These are phyloP conservation scores for Micoletzkya japonica DNA, from an alignment of 2,888 invertebrate species.

Conservation along the genomic window DNA sequence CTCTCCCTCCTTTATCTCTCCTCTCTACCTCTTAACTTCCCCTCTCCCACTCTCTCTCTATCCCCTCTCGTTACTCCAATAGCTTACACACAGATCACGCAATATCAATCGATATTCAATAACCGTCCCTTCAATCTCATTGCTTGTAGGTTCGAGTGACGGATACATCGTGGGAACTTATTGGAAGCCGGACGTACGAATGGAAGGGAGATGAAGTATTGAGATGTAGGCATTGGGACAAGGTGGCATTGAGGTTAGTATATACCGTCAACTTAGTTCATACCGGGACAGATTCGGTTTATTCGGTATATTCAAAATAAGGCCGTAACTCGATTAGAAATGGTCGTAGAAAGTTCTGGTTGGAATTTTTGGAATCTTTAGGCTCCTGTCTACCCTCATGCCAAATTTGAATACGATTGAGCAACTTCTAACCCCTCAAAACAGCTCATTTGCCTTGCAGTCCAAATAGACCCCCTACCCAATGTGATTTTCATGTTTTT, in stretches of 20 bases:
- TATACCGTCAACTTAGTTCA: no score
- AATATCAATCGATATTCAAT: not conserved
- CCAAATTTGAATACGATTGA: no score
- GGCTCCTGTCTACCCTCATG: no score
- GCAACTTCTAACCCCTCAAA: no score
- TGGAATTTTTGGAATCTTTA: no score
- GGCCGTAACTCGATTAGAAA: no score
- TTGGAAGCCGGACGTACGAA: constrained; percentile 45
- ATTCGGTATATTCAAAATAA: no score
- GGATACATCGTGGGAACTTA: constrained; percentile 44
- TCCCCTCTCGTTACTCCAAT: not conserved
- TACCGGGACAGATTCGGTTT: no score
- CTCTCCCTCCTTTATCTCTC: constrained; percentile 17
- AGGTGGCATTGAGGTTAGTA: constrained; percentile 42
- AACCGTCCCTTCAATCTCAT: not conserved
- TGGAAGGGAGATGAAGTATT: constrained; percentile 43
- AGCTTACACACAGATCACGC: not conserved
- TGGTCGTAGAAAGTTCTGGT: no score
- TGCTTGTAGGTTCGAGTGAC: constrained; percentile 32
- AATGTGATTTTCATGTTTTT: no score
- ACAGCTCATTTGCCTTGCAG: no score
- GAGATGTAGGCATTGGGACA: constrained; percentile 47
- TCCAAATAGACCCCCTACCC: no score
- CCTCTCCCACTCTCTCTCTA: constrained; percentile 1
- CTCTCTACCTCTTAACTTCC: constrained; percentile 10